Conservation (phyloP, 2,113 vertebrate species). For the Brevimyrus niger region DNA sequence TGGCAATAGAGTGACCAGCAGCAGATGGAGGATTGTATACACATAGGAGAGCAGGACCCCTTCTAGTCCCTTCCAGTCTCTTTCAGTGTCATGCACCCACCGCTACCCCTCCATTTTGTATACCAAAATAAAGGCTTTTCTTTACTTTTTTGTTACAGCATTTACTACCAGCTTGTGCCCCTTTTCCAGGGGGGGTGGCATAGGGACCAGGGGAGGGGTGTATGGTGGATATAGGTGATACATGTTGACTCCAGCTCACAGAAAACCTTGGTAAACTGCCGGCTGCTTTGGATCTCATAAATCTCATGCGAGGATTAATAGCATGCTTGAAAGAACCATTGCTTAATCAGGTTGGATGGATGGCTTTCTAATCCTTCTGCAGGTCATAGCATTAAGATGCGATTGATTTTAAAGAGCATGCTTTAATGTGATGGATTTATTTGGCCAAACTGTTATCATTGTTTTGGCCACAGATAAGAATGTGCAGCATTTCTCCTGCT, state of each 20-base stretch:
- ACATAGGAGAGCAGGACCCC: not conserved
- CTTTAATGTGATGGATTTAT: not conserved
- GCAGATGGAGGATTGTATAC: not conserved
- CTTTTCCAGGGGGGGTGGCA: constrained; percentile 14
- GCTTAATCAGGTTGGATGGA: not conserved
- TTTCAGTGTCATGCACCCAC: not conserved
- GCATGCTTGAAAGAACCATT: not conserved
- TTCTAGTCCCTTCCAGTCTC: too few species aligned
- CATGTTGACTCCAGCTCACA: not conserved
- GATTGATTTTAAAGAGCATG: constrained; percentile 1
- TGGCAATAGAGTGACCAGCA: not conserved
- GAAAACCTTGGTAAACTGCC: not conserved
- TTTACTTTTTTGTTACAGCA: not conserved
- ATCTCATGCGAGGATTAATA: not conserved
- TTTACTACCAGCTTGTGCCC: not conserved
- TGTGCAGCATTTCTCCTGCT: not conserved
- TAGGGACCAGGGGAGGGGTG: not conserved
- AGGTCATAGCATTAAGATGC: not conserved
- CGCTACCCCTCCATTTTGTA: not conserved
- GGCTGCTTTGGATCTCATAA: not conserved
- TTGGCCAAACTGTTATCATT: not conserved
- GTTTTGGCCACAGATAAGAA: not conserved
- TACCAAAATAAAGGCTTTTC: not conserved
- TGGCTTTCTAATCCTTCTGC: not conserved
- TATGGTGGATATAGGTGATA: not conserved